Evolutionary conservation across 1,140 invertebrate genomes (phyloP).

Genomic region (Bicyclus anynana): DNA sequence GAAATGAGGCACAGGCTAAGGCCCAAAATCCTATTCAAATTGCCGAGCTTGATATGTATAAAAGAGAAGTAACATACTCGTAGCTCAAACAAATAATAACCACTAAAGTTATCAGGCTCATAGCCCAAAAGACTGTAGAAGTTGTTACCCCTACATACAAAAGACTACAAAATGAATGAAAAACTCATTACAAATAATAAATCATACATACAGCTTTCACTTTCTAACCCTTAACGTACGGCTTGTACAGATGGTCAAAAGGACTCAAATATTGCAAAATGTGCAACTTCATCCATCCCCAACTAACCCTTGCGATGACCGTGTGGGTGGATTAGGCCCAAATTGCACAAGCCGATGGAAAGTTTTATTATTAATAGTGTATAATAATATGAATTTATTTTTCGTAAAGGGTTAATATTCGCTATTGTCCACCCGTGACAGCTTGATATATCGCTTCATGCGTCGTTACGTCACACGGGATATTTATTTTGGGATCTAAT

Average conservation of each 20-base stretch:
- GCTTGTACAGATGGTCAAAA: conserved; percentile 39
- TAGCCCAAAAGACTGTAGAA: too few relatives aligned
- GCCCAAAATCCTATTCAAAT: too few relatives aligned
- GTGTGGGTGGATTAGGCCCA: conserved; percentile 35
- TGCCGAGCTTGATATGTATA: too few relatives aligned
- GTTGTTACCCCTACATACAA: too few relatives aligned
- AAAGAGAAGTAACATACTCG: too few relatives aligned
- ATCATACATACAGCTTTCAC: conserved; percentile 20
- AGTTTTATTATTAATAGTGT: conserved; percentile 26
- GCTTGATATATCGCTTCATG: conserved; percentile 32
- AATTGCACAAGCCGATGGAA: conserved; percentile 29
- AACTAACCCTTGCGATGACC: conserved; percentile 26
- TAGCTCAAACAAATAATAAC: too few relatives aligned
- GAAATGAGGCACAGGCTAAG: too few relatives aligned
- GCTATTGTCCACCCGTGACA: conserved; percentile 31
- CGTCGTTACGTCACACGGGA: conserved; percentile 16
- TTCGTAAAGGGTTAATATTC: conserved; percentile 35
- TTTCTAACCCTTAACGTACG: conserved; percentile 29
- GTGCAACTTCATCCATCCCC: conserved; percentile 40
- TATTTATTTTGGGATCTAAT: background rate
- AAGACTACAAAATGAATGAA: too few relatives aligned
- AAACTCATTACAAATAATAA: background rate
- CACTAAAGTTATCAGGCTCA: too few relatives aligned
- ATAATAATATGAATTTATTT: conserved; percentile 11
- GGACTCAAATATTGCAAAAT: conserved; percentile 35